Conservation (phyloP, 1,140 invertebrate genomes). For the Orussus abietinus region DNA sequence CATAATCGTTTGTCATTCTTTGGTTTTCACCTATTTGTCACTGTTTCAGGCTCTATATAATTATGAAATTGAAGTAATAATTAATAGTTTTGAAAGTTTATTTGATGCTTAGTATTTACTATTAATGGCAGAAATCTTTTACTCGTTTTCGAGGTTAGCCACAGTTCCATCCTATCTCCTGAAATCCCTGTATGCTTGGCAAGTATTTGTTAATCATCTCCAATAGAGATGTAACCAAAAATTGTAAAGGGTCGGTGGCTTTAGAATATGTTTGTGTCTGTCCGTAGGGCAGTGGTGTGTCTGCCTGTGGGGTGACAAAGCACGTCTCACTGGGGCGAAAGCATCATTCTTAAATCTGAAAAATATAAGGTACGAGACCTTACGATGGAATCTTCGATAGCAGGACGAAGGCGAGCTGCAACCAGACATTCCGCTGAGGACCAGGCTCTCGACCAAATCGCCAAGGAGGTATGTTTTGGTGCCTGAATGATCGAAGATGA, state of each 20-base stretch:
- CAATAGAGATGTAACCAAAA: conserved; percentile 14
- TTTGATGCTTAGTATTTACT: not conserved
- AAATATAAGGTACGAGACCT: conserved; percentile 16
- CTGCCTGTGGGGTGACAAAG: conserved; percentile 25
- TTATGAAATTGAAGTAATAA: no score
- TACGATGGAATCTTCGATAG: conserved; percentile 61
- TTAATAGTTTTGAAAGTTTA: no score
- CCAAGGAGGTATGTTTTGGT: conserved; percentile 82
- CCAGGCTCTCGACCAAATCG: conserved; percentile 84
- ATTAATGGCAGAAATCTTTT: not conserved
- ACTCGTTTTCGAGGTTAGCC: not conserved
- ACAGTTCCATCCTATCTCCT: conserved; percentile 5
- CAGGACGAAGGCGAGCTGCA: conserved; percentile 67
- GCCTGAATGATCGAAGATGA: no score
- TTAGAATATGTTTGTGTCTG: conserved; percentile 17
- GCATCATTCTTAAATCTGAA: conserved; percentile 7
- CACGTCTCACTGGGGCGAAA: conserved; percentile 3
- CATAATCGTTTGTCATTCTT: no score
- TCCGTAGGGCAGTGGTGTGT: conserved; percentile 28
- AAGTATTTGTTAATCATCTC: no score
- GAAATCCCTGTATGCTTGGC: conserved; percentile 13
- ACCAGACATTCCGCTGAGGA: conserved; percentile 78
- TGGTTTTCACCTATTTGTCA: no score
- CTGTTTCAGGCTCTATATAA: no score
- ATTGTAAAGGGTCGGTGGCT: not conserved